A percentile compares a stretch with the other conserved stretches of the same genome.
Conservation (phyloP, 2,113 vertebrate species). For the Phylloscopus whistleri region DNA sequence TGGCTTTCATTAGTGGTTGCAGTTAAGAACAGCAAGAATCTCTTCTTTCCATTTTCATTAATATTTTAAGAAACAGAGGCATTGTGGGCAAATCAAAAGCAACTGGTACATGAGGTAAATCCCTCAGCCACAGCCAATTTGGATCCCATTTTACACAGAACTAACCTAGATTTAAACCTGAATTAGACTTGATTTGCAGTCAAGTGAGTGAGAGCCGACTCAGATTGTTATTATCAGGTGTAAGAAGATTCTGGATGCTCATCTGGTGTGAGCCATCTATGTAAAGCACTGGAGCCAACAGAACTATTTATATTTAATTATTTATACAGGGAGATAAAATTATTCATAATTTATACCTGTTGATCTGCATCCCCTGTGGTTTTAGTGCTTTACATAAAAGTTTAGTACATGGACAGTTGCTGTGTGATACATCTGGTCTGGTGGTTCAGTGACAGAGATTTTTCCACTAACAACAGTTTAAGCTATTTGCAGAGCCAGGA, state of each 20-base stretch:
- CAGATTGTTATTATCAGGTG: rapidly evolving
- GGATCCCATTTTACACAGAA: background rate
- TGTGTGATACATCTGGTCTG: background rate
- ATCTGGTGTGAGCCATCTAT: background rate
- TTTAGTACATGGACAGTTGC: background rate
- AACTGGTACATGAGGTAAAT: background rate
- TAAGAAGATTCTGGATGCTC: background rate
- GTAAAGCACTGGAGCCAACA: background rate
- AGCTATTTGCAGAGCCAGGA: background rate
- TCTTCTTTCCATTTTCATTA: background rate
- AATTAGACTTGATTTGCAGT: background rate
- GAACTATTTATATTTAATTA: background rate
- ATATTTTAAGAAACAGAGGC: background rate
- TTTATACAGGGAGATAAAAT: background rate
- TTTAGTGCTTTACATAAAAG: background rate
- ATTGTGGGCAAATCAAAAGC: background rate
- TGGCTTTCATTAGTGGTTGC: background rate
- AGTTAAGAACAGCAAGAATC: background rate
- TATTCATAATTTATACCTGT: background rate
- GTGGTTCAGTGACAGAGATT: background rate
- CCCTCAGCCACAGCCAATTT: background rate
- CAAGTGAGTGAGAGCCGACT: background rate
- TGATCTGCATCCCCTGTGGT: background rate
- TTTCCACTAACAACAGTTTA: background rate
- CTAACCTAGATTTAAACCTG: background rate